These are phyloP conservation scores for Meteorus sp. DNA, from an alignment of 1,140 invertebrate species.

Conservation along the genomic window DNA sequence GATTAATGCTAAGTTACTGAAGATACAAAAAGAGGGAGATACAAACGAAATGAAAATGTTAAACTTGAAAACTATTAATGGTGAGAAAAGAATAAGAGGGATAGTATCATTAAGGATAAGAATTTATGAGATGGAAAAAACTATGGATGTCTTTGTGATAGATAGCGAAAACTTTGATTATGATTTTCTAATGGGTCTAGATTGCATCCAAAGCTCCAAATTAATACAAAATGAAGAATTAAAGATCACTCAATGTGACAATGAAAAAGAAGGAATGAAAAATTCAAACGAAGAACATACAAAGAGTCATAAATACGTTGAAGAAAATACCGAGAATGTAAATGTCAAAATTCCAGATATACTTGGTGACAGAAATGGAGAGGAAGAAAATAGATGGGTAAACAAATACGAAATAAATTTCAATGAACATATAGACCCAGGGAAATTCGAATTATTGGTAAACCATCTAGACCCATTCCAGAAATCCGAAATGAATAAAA, in stretches of 20 bases:
- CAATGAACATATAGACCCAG: conserved; percentile 40
- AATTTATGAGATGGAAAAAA: conserved; percentile 27
- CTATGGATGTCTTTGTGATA: conserved; percentile 22
- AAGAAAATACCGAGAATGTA: too few species aligned
- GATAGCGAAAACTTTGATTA: conserved; percentile 26
- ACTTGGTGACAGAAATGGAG: too few species aligned
- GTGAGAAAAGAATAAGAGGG: conserved; percentile 25
- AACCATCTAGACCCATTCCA: conserved; percentile 37
- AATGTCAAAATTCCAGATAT: too few species aligned
- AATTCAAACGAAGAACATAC: too few species aligned
- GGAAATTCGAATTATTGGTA: conserved; percentile 35
- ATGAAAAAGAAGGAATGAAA: neutral
- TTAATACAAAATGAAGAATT: conserved; percentile 23
- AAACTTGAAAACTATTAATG: conserved; percentile 31
- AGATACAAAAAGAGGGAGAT: conserved; percentile 24
- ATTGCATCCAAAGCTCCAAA: conserved; percentile 25
- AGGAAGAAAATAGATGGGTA: too few species aligned
- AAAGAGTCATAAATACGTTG: too few species aligned
- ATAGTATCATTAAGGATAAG: conserved; percentile 18
- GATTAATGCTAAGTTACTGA: conserved; percentile 41
- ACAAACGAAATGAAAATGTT: conserved; percentile 8
- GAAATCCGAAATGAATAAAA: conserved; percentile 32
- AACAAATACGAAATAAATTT: conserved; percentile 33
- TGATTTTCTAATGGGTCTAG: conserved; percentile 25
- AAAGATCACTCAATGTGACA: conserved; percentile 18